These are phyloP conservation scores for Nomada ruficornis DNA, from an alignment of 2,888 invertebrate species.

Conservation along the genomic window DNA sequence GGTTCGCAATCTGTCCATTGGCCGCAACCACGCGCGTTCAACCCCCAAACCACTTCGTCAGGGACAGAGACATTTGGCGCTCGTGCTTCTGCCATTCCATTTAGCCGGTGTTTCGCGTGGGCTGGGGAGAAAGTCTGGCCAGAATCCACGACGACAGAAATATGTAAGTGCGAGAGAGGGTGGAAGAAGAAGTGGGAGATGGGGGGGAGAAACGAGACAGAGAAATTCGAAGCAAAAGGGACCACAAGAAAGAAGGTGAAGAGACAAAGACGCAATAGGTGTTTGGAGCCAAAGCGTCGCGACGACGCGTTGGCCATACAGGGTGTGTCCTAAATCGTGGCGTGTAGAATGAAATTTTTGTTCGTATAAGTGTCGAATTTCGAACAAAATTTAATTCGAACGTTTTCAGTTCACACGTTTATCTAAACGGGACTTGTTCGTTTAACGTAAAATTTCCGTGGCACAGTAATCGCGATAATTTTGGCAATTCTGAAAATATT, in stretches of 20 bases:
- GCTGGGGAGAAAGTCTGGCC: conserved; percentile 10
- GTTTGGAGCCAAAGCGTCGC: conserved; percentile 59
- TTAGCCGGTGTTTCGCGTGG: conserved; percentile 46
- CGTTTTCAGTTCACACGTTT: too few species aligned
- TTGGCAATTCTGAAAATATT: too few species aligned
- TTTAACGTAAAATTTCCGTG: too few species aligned
- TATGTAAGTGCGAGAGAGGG: neutral
- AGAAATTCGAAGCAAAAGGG: conserved; percentile 7
- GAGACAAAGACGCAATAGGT: conserved; percentile 4
- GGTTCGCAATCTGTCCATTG: conserved; percentile 65
- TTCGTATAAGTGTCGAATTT: too few species aligned
- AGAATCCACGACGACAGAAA: neutral
- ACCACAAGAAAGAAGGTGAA: neutral
- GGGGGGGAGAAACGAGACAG: conserved; percentile 2
- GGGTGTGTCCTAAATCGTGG: too few species aligned
- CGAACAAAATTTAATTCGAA: too few species aligned
- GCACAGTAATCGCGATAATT: too few species aligned
- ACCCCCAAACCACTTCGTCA: conserved; percentile 37
- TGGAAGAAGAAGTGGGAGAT: neutral
- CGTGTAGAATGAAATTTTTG: too few species aligned
- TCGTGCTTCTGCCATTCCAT: conserved; percentile 64
- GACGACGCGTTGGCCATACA: conserved; percentile 46
- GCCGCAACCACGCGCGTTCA: neutral
- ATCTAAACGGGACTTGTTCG: too few species aligned
- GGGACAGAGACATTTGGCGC: conserved; percentile 73